Evolutionary conservation across 2,113 vertebrate genomes (phyloP).

Genomic region (Orthonyx spaldingii): DNA sequence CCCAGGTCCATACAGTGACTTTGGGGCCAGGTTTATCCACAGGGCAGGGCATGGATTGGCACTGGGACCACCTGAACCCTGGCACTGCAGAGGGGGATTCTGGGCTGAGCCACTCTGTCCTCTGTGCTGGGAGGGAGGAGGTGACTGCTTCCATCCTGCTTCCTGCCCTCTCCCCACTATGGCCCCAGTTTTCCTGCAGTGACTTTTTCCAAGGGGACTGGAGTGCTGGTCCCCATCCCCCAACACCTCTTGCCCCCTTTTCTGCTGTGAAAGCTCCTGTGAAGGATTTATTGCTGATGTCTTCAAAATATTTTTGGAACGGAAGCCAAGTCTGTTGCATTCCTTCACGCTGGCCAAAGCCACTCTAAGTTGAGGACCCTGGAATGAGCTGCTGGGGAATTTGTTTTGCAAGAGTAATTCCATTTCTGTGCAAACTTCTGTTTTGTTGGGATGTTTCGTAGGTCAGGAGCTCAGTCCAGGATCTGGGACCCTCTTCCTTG

Average conservation of each 20-base stretch:
- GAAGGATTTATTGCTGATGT: not conserved
- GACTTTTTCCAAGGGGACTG: not conserved
- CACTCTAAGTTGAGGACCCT: not conserved
- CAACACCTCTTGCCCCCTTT: not conserved
- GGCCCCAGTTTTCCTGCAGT: not conserved
- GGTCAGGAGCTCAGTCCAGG: not conserved
- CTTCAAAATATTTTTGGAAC: not conserved
- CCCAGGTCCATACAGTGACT: fast-evolving
- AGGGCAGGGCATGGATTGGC: fast-evolving
- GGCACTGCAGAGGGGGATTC: fast-evolving
- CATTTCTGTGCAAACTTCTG: not conserved
- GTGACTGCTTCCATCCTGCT: not conserved
- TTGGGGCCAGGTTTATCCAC: not conserved
- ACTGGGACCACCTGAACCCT: fast-evolving
- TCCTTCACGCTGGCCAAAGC: not conserved
- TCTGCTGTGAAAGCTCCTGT: not conserved
- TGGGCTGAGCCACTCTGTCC: too few species aligned
- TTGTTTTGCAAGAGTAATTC: not conserved
- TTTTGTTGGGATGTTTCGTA: not conserved
- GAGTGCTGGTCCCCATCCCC: not conserved
- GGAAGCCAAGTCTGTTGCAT: not conserved
- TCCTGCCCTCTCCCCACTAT: not conserved
- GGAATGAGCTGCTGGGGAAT: not conserved
- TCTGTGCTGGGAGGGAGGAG: not conserved
- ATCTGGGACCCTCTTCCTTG: not conserved